Conservation (phyloP, 2,797 vertebrate species). For the Myotis planiceps region DNA sequence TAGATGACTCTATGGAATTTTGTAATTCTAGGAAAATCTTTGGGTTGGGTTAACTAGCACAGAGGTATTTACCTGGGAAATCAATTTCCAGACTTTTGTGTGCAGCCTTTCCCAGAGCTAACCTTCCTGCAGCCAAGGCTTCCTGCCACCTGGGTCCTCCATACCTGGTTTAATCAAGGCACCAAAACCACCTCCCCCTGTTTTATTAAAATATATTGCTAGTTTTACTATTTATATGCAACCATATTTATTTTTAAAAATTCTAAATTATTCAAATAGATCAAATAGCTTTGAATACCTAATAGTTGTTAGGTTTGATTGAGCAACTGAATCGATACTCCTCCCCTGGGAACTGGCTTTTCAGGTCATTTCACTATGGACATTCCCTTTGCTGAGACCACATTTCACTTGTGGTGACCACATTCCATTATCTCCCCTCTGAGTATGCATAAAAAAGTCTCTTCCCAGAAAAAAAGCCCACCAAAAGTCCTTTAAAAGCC, state of each 20-base stretch:
- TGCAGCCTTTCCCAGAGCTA: not conserved
- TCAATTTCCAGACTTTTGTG: not conserved
- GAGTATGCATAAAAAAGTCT: too few relatives aligned
- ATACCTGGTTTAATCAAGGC: not conserved
- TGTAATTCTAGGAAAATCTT: not conserved
- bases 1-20: not conserved
- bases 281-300: too few relatives aligned
- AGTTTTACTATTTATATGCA: not conserved
- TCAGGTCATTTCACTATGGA: too few relatives aligned
- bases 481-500: too few relatives aligned
- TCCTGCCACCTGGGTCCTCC: not conserved
- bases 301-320: too few relatives aligned
- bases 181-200: not conserved
- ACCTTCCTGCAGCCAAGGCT: not conserved
- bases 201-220: not conserved
- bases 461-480: too few relatives aligned
- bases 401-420: too few relatives aligned
- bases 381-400: too few relatives aligned
- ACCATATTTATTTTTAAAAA: not conserved
- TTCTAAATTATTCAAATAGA: not conserved
- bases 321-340: too few relatives aligned
- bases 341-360: too few relatives aligned
- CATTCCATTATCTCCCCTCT: too few relatives aligned
- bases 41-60: not conserved
- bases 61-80: not conserved